Evolutionary conservation across 2,113 vertebrate genomes (phyloP), one percentile per base, ranked within the genome.

Genomic region (Uropsilus gracilis): DNA sequence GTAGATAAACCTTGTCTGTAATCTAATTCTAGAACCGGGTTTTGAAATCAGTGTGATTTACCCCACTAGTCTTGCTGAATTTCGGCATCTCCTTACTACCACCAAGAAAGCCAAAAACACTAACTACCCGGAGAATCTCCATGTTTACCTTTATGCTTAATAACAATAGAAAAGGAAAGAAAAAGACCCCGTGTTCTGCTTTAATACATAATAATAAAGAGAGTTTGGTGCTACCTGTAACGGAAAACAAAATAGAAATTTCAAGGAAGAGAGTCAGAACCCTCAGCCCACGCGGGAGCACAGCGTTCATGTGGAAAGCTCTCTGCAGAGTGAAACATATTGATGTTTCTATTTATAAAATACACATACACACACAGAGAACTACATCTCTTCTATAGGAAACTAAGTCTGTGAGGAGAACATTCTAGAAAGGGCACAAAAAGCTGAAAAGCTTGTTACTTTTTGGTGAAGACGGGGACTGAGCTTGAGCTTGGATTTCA

Each of bases 281-380:
- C 61, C 37, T 75, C 34, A 83, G n/a, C 24, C 53, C 66, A 26
- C 2, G 37, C 10, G 24, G 28, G 26, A 6, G 44, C 53, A 48
- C 32, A 37, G 8, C 34, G 32, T 3, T 50, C 55, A 72, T 61
- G 24, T 72, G n/a, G 53, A 88, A 55, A 90, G 44, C 17, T 73
- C 82, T 68, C 10, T 37, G 13, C 1, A 92, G 48, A 46, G 72
- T 50, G 39, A 86, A 82, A 73, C 22, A 37, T 22, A 77, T 4
- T 59, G 39, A 57, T 69, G 24, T 59, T 82, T 94, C 34, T 83
- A n/a, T 50, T 83, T 89, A 42, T 42, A 83, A 82, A 83, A 94
- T 17, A 32, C 8, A 63, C 8, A 42, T 4, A 69, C 30, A 69
- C 72, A 83, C 12, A 81, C 42, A 75, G 46, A 46, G 11, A 14